phyloP scores from a whole-genome alignment of 2,797 vertebrate genomes.

The Lophius americanus region DNA sequence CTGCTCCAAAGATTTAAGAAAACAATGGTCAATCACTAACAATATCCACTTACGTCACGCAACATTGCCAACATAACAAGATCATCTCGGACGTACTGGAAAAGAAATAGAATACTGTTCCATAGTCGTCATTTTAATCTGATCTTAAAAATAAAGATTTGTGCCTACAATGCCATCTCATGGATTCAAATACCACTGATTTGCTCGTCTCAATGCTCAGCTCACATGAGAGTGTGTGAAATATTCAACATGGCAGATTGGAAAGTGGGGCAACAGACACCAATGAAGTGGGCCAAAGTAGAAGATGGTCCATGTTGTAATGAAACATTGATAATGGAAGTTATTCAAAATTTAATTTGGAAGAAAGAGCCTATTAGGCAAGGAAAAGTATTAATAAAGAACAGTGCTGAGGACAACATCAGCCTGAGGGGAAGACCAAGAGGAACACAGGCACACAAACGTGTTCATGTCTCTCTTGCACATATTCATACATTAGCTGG shows the following conservation, averaged over 20 bases:
- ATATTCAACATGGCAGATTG: constrained; percentile 80
- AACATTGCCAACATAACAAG: constrained; percentile 30
- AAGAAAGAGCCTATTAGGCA: constrained; percentile 19
- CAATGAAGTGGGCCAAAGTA: constrained; percentile 68
- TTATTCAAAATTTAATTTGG: constrained; percentile 67
- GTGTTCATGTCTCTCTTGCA: neutral
- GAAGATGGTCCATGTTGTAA: constrained; percentile 65
- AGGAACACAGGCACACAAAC: constrained; percentile 22
- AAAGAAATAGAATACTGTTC: constrained; percentile 24
- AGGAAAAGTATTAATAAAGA: constrained; percentile 47
- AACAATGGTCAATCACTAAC: constrained; percentile 57
- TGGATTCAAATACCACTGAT: constrained; percentile 1
- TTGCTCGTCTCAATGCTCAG: constrained; percentile 26
- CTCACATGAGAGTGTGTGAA: constrained; percentile 56
- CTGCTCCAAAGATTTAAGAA: constrained; percentile 24
- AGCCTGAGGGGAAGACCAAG: constrained; percentile 50
- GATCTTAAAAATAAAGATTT: constrained; percentile 3
- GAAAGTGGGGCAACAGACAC: constrained; percentile 68
- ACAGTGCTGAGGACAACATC: constrained; percentile 49
- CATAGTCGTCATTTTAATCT: neutral
- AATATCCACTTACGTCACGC: constrained; percentile 61
- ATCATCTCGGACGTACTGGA: constrained; percentile 29
- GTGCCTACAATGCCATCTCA: constrained; percentile 8
- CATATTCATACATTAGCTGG: constrained; percentile 26
- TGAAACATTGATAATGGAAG: constrained; percentile 76